Conservation (phyloP, 2,888 invertebrate species). For the Polyommatus iphigenia region DNA sequence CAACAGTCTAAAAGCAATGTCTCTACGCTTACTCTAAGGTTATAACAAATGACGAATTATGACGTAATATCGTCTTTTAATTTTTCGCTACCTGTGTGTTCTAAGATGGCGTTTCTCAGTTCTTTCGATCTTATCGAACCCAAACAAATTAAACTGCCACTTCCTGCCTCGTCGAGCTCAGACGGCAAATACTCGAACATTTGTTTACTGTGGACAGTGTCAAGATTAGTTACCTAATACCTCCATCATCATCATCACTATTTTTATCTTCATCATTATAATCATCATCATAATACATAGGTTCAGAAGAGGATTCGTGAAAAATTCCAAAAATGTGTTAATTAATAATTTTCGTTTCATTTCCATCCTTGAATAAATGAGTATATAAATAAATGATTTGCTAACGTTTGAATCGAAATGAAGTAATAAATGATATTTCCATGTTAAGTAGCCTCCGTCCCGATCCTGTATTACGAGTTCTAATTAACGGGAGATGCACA, state of each 20-base stretch:
- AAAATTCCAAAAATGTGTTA: neutral
- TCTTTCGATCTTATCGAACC: constrained; percentile 10
- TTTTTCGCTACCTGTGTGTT: neutral
- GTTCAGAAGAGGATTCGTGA: too few species aligned
- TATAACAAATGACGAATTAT: neutral
- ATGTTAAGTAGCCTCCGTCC: neutral
- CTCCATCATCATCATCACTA: neutral
- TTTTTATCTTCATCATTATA: neutral
- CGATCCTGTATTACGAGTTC: constrained; percentile 29
- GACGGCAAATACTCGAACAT: neutral
- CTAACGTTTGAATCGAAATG: constrained; percentile 9
- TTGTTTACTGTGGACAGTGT: neutral
- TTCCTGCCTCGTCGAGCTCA: constrained; percentile 1
- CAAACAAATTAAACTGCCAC: constrained; percentile 12
- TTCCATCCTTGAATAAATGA: neutral
- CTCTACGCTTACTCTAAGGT: too few species aligned
- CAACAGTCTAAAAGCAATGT: too few species aligned
- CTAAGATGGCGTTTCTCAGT: neutral
- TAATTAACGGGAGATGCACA: constrained; percentile 15
- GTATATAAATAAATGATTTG: neutral
- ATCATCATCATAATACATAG: neutral
- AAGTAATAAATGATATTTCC: constrained; percentile 19
- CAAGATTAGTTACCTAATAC: constrained; percentile 1
- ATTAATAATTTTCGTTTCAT: neutral
- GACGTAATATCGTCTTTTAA: neutral